A percentile compares a stretch with the other conserved stretches of the same genome.
These are phyloP conservation scores for Clusia tigrina DNA, from an alignment of 2,888 invertebrate species.

Conservation along the genomic window DNA sequence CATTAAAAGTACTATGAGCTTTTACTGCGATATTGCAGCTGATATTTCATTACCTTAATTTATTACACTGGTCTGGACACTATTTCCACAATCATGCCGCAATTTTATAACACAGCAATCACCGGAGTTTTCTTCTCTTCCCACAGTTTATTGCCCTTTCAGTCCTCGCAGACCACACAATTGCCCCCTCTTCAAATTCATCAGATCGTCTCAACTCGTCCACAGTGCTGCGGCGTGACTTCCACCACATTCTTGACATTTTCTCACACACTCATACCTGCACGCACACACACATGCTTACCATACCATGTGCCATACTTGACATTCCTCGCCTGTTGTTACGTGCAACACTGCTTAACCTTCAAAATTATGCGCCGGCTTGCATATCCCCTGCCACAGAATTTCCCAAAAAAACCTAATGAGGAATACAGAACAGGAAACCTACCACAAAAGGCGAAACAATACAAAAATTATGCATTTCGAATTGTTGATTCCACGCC, in stretches of 20 bases:
- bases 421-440: not conserved
- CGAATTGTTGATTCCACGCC: conserved; percentile 3
- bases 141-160: no score
- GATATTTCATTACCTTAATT: no score
- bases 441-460: not conserved
- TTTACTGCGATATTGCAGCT: no score
- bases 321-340: not conserved
- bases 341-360: not conserved
- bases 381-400: not conserved
- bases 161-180: no score
- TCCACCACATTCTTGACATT: not conserved
- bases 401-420: not conserved
- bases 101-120: no score
- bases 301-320: not conserved
- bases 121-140: no score
- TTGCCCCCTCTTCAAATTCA: no score
- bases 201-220: no score
- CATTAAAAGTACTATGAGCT: no score
- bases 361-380: conserved; percentile 8
- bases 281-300: not conserved
- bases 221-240: not conserved
- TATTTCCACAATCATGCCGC: no score
- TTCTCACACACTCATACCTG: not conserved
- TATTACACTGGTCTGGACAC: no score
- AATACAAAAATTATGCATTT: conserved; percentile 1